These are phyloP conservation scores for Epizoanthus ramosus DNA, from an alignment of 92 coral and sea anemone species.

Conservation along the genomic window DNA sequence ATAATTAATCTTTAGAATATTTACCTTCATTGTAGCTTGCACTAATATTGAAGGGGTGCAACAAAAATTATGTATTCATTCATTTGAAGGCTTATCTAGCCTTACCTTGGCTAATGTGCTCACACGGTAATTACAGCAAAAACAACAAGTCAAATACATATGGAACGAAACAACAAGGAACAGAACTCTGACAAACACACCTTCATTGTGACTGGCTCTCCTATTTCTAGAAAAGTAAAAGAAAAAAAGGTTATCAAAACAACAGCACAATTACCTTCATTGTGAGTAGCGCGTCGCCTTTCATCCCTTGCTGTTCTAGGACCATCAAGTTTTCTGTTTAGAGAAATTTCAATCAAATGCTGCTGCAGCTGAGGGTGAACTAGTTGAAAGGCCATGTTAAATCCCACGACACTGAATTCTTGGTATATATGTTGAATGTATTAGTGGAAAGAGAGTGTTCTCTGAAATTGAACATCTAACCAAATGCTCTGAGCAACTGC, in stretches of 20 bases:
- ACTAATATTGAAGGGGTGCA: no score
- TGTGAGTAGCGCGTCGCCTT: conserved; percentile 95
- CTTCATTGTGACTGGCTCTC: conserved; percentile 31
- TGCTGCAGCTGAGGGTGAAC: conserved; percentile 16
- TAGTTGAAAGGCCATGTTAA: conserved; percentile 20
- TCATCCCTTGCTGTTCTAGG: conserved; percentile 93
- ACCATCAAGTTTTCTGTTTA: conserved; percentile 90
- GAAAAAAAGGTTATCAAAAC: conserved; percentile 11
- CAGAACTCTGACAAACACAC: conserved; percentile 14
- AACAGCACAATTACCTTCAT: conserved; percentile 72
- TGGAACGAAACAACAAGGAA: conserved; percentile 13
- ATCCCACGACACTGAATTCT: neutral
- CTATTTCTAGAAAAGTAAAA: conserved; percentile 16
- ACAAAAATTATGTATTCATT: no score
- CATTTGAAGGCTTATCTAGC: no score
- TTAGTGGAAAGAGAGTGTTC: neutral
- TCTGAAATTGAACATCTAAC: neutral
- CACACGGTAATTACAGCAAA: neutral
- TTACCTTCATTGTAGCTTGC: no score
- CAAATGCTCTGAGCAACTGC: neutral
- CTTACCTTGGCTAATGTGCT: no score
- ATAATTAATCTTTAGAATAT: no score
- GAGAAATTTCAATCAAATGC: conserved; percentile 49
- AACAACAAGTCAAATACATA: neutral
- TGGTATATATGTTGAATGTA: neutral